Conservation (phyloP, 1,140 invertebrate genomes). For the Drosophila lowei region DNA sequence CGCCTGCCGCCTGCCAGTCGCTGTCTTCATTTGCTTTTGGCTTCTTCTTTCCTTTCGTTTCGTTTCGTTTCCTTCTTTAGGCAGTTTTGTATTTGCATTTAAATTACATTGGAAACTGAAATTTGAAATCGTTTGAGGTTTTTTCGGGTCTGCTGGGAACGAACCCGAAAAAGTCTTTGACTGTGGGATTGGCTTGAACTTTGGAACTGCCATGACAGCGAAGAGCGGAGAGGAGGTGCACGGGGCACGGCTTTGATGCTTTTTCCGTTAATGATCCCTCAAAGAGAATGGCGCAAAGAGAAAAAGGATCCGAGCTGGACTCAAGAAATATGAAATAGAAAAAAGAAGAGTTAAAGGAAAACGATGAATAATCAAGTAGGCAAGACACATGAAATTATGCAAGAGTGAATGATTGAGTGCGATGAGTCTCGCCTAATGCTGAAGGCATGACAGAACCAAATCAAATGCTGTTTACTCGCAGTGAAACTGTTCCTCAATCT, state of each 20-base stretch:
- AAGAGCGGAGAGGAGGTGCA: background rate
- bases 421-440: no score
- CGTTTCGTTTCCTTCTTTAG: background rate
- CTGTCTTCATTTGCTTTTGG: no score
- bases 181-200: constrained; percentile 49
- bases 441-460: no score
- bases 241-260: constrained; percentile 16
- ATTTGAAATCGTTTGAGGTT: constrained; percentile 35
- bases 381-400: no score
- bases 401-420: no score
- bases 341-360: background rate
- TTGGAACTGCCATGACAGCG: background rate
- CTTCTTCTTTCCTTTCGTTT: background rate
- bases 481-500: no score
- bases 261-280: constrained; percentile 20
- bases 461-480: no score
- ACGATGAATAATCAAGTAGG: no score
- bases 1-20: background rate
- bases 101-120: constrained; percentile 59
- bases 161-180: constrained; percentile 5
- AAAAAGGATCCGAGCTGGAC: background rate
- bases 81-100: constrained; percentile 62
- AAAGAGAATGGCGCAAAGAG: background rate
- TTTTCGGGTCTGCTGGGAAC: constrained; percentile 29
- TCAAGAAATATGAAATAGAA: background rate